These are phyloP conservation scores for Trachurus trachurus DNA, from an alignment of 2,797 vertebrate genomes.

Conservation along the genomic window DNA sequence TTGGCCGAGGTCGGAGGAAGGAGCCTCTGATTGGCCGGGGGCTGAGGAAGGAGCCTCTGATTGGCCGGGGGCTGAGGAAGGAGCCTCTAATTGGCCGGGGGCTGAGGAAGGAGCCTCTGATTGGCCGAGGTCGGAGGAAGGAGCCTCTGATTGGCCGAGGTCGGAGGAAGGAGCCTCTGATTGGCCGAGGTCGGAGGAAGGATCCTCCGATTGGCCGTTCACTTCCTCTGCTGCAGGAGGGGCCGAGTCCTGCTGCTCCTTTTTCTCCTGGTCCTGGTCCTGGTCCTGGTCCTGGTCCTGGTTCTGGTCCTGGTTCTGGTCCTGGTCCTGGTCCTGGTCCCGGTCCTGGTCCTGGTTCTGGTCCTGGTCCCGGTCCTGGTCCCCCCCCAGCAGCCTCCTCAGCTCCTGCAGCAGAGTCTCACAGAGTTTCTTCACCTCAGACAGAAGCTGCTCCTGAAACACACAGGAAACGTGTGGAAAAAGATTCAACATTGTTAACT, in stretches of 20 bases:
- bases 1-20: not conserved
- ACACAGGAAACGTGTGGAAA: too few relatives aligned
- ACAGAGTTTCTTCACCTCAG: constrained; percentile 18
- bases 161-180: too few relatives aligned
- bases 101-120: constrained; percentile 35
- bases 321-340: too few relatives aligned
- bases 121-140: not conserved
- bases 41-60: not conserved
- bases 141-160: not conserved
- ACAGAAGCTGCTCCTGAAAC: constrained; percentile 38
- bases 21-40: not conserved
- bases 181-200: not conserved
- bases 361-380: not conserved
- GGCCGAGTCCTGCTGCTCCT: not conserved
- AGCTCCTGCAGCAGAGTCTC: constrained; percentile 52
- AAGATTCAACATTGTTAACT: too few relatives aligned
- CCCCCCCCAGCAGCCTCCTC: constrained; percentile 41
- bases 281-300: constrained; percentile 22
- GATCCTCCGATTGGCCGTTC: not conserved
- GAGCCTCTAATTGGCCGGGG: too few relatives aligned
- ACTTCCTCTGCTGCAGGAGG: not conserved
- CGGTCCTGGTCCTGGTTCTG: too few relatives aligned
- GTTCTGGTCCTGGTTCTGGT: not conserved
- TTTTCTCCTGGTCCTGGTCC: not conserved
- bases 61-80: not conserved